A percentile compares a stretch with the other conserved stretches of the same genome.
phyloP scores from a whole-genome alignment of 1,140 invertebrate genomes.

The Tribolium madens region DNA sequence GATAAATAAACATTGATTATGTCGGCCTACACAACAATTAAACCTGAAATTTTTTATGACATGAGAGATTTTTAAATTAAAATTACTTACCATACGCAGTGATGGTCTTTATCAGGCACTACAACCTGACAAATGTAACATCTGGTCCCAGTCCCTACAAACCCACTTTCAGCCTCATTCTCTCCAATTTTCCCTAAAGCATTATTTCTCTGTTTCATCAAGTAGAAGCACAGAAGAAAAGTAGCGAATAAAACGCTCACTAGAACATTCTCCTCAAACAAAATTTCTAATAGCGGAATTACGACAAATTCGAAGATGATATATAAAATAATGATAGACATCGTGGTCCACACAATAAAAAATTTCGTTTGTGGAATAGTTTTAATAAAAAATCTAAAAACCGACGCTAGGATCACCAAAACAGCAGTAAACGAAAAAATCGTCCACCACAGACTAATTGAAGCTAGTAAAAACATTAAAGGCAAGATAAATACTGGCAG shows the following conservation, averaged over 20 bases:
- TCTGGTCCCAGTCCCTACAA: slow-evolving; percentile 43
- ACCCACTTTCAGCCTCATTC: slow-evolving; percentile 53
- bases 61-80: slow-evolving; percentile 43
- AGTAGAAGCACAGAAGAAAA: slow-evolving; percentile 71
- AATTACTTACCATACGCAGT: slow-evolving; percentile 68
- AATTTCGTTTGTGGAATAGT: slow-evolving; percentile 69
- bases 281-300: slow-evolving; percentile 74
- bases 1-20: slow-evolving; percentile 75
- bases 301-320: slow-evolving; percentile 75
- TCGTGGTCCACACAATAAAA: slow-evolving; percentile 76
- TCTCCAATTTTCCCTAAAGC: slow-evolving; percentile 46
- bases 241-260: slow-evolving; percentile 71
- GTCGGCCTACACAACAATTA: slow-evolving; percentile 77
- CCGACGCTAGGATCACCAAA: slow-evolving; percentile 72
- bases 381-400: slow-evolving; percentile 72
- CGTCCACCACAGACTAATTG: slow-evolving; percentile 72
- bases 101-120: slow-evolving; percentile 66
- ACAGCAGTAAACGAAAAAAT: slow-evolving; percentile 74
- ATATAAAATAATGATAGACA: slow-evolving; percentile 73
- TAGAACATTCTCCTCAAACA: slow-evolving; percentile 75
- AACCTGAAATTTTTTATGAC: slow-evolving; percentile 72
- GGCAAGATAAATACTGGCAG: slow-evolving; percentile 76
- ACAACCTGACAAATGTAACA: slow-evolving; percentile 65
- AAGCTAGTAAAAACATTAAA: slow-evolving; percentile 70
- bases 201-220: slow-evolving; percentile 67